Evolutionary conservation across 1,140 invertebrate genomes (phyloP), one percentile per base, ranked within the genome.

Genomic region (Phortica variegata): DNA sequence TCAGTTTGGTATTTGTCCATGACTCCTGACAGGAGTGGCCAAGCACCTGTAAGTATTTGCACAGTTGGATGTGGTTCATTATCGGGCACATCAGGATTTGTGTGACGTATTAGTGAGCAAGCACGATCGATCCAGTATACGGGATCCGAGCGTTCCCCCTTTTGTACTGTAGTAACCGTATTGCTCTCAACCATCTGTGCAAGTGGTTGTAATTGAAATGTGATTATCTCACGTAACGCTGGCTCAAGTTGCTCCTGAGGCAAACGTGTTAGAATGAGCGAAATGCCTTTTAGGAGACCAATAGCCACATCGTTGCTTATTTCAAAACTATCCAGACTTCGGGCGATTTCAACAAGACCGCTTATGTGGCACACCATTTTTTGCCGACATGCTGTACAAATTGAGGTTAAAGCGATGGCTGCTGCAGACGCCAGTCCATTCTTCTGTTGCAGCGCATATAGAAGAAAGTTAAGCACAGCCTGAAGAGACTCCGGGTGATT

Each of bases 121-220:
- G 98, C 79, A 60, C 95, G 82, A 79, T 98, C 95, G 32, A 99
- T 78, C 92, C 93, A 98, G 48, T 92, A 79, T 16, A 86, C 85
- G n/a, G 95, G 94, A 81, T 97, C 93, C 29, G 77, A 80, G 58
- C 85, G 58, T 21, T 77, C 56, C 43, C 75, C 77, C 54, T 78
- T 79, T 50, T 77, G 65, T 61, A 54, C 58, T 33, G 47, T 69
- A 52, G 45, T 48, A 49, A 42, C 45, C 37, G 45, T 44, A 20
- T 23, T 15, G 16, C 40, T 49, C 23, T 78, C 75, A 54, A 84
- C 77, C 37, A 85, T 73, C 68, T 52, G 82, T 61, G 52, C 79
- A 17, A 93, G 70, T 4, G 86, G 85, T 41, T 78, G 82, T n/a
- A 88, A 77, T 75, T 93, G 90, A 56, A 89, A 83, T 45, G 82